Evolutionary conservation across 2,113 vertebrate genomes (phyloP).

Genomic region (Porphyrio hochstetteri): DNA sequence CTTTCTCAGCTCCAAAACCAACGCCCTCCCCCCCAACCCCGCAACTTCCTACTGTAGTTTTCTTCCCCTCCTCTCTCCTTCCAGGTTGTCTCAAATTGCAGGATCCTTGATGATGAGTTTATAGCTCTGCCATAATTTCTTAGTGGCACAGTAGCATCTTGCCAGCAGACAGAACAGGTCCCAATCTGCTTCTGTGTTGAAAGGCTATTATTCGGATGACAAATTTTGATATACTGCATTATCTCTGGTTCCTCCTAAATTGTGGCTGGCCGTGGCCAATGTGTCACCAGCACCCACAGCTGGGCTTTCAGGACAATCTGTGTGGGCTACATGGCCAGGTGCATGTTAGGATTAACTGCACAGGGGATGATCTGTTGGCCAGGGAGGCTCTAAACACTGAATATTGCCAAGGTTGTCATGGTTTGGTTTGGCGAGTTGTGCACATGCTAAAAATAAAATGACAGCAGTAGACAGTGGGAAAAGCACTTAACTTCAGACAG

Average conservation of each 20-base stretch:
- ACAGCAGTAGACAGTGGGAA: background rate
- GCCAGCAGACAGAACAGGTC: background rate
- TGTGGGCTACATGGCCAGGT: background rate
- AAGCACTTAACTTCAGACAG: background rate
- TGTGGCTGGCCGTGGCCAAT: background rate
- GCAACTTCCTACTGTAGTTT: background rate
- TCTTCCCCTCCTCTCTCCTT: background rate
- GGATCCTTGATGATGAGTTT: background rate
- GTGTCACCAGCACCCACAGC: background rate
- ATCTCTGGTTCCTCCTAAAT: background rate
- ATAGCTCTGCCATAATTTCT: background rate
- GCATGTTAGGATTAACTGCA: background rate
- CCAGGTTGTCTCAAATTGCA: background rate
- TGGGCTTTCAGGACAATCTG: background rate
- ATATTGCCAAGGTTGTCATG: background rate
- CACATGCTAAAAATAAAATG: constrained; percentile 12
- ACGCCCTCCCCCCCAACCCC: background rate
- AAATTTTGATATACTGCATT: background rate
- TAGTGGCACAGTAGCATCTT: background rate
- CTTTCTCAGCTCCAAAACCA: background rate
- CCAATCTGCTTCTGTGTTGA: background rate
- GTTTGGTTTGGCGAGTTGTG: background rate
- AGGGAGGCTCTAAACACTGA: background rate
- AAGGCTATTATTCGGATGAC: background rate
- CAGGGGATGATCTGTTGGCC: background rate